phyloP scores from a whole-genome alignment of 2,113 vertebrate genomes.

The Ceyx melanurus region DNA sequence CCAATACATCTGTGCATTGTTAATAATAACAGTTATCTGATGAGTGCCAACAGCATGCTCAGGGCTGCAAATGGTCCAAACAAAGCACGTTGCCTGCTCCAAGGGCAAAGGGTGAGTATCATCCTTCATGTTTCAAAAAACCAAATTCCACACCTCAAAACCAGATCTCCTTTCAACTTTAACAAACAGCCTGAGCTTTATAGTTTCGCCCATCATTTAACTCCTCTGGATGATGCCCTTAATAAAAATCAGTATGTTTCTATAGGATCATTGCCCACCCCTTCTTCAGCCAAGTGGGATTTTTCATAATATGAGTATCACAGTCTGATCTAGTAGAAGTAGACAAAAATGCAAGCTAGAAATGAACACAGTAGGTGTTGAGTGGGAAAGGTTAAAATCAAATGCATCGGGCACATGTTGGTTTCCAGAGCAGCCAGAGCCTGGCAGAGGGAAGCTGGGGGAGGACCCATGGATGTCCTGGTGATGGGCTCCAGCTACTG shows the following conservation, averaged over 20 bases:
- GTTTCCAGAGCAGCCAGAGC: background rate
- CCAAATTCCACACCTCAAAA: background rate
- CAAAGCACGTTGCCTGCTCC: background rate
- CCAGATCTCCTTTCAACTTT: background rate
- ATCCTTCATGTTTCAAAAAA: conserved; percentile 5
- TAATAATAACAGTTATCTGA: conserved; percentile 20
- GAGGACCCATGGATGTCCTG: background rate
- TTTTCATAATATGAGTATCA: background rate
- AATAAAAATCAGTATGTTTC: background rate
- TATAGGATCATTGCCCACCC: background rate
- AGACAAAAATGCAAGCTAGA: background rate
- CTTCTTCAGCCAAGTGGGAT: background rate
- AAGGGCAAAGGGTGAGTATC: conserved; percentile 9
- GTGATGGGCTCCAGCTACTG: background rate
- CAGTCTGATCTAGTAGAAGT: background rate
- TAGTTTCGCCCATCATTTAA: background rate
- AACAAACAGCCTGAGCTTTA: background rate
- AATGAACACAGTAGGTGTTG: background rate
- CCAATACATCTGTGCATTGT: conserved; percentile 32
- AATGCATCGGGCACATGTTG: rapidly evolving
- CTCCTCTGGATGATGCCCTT: background rate
- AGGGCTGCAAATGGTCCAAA: background rate
- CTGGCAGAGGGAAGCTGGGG: too few relatives aligned
- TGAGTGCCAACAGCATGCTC: background rate
- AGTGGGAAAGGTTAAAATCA: background rate